Percentiles rank a stretch among this genome's conserved stretches.
Evolutionary conservation across 2,888 invertebrate genomes (phyloP).

Genomic region (Bruchidius siliquastri): DNA sequence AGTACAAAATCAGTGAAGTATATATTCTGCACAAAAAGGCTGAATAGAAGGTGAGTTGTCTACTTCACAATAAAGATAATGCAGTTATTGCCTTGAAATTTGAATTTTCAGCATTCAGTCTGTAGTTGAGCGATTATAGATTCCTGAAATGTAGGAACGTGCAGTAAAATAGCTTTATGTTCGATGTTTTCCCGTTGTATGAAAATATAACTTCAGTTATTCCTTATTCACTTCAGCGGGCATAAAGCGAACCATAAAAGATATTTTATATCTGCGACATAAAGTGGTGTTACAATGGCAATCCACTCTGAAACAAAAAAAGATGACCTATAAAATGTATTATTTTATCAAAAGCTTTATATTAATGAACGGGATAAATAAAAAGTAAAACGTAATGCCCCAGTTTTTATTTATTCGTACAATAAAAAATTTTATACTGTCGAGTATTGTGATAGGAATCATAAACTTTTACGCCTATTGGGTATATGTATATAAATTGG

Average conservation of each 20-base stretch:
- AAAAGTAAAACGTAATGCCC: constrained; percentile 30
- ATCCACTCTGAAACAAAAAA: constrained; percentile 37
- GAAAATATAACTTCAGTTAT: background rate
- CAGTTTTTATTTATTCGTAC: constrained; percentile 31
- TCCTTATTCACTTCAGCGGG: background rate
- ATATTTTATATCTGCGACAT: constrained; percentile 37
- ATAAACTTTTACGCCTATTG: constrained; percentile 38
- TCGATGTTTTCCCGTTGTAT: background rate
- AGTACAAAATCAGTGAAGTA: no score
- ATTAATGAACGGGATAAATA: constrained; percentile 40
- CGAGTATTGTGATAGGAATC: constrained; percentile 30
- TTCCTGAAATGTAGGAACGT: background rate
- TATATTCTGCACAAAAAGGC: no score
- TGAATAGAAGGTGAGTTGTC: no score
- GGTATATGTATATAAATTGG: constrained; percentile 31
- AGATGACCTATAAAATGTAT: constrained; percentile 28
- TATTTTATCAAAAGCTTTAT: constrained; percentile 39
- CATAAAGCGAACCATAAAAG: constrained; percentile 29
- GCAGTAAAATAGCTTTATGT: background rate
- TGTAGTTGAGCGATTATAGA: background rate
- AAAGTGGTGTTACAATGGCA: constrained; percentile 37
- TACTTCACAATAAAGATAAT: no score
- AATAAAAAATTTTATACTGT: constrained; percentile 35
- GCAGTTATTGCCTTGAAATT: no score
- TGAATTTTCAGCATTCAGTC: background rate